Percentiles rank a stretch among this genome's conserved stretches.
Evolutionary conservation across 2,888 invertebrate species (phyloP).

Genomic region (Arctia plantaginis): DNA sequence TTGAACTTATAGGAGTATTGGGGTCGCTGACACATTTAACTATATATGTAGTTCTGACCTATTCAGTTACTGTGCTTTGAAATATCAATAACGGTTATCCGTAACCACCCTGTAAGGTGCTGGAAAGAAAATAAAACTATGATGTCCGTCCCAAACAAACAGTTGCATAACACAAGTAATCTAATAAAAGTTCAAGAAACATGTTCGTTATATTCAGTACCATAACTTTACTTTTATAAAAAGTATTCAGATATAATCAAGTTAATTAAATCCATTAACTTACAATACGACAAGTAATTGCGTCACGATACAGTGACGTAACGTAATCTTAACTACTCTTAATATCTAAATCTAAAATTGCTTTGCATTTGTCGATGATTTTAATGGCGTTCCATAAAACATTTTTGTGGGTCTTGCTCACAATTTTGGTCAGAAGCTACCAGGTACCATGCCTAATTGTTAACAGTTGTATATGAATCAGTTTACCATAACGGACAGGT

Average conservation of each 20-base stretch:
- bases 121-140: not conserved
- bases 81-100: not conserved
- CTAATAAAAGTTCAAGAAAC: not conserved
- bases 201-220: not conserved
- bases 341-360: too few relatives aligned
- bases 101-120: not conserved
- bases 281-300: constrained; percentile 3
- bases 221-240: not conserved
- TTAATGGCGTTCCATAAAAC: constrained; percentile 17
- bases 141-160: not conserved
- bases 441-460: constrained; percentile 6
- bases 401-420: constrained; percentile 11
- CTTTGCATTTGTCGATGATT: constrained; percentile 19
- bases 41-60: not conserved
- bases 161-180: not conserved
- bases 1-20: not conserved
- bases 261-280: not conserved
- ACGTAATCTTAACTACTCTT: constrained; percentile 27
- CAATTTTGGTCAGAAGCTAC: not conserved
- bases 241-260: not conserved
- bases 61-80: not conserved
- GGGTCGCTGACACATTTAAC: not conserved
- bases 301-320: constrained; percentile 13
- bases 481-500: constrained; percentile 12
- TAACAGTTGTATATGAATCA: constrained; percentile 13